phyloP scores from a whole-genome alignment of 2,113 vertebrate genomes.

The Brachypteracias leptosomus region DNA sequence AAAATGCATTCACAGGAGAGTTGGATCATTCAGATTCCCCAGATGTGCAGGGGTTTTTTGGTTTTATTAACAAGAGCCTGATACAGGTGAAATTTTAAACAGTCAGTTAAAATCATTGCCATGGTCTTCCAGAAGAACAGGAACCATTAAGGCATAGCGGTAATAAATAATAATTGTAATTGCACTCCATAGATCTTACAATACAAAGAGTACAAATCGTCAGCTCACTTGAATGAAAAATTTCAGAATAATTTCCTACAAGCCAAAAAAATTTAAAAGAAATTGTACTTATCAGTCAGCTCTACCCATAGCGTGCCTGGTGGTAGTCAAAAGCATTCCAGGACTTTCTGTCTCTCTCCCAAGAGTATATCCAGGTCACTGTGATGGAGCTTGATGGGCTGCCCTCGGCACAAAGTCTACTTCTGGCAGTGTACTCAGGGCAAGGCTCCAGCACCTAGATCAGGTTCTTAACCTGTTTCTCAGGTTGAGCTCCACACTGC shows the following conservation, averaged over 20 bases:
- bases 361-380: not conserved
- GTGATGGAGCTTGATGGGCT: not conserved
- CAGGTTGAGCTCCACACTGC: not conserved
- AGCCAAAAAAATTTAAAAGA: not conserved
- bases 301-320: not conserved
- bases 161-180: not conserved
- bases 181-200: not conserved
- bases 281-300: not conserved
- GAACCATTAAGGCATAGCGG: not conserved
- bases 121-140: not conserved
- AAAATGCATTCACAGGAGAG: not conserved
- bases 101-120: not conserved
- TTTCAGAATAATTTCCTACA: not conserved
- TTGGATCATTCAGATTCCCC: not conserved
- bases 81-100: not conserved
- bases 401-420: not conserved
- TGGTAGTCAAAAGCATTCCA: not conserved
- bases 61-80: not conserved
- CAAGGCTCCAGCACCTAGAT: not conserved
- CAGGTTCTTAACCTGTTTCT: not conserved
- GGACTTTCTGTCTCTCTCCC: not conserved
- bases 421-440: not conserved
- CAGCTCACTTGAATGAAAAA: not conserved
- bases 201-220: not conserved
- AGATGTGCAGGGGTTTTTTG: not conserved